These are phyloP conservation scores for Eulemur mongoz DNA, from an alignment of 2,797 vertebrate species.

Conservation along the genomic window DNA sequence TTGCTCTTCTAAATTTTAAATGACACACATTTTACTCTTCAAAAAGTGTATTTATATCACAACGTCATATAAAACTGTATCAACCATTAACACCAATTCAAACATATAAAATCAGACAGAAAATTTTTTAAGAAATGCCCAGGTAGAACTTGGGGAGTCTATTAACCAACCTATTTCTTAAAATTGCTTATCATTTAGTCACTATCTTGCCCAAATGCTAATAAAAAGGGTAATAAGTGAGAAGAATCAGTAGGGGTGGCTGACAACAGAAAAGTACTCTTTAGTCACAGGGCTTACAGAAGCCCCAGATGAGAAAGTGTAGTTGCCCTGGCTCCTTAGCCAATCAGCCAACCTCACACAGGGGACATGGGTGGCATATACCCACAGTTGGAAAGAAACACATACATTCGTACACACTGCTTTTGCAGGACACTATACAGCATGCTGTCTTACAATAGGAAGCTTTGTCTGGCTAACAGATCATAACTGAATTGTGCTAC, in stretches of 20 bases:
- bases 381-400: not conserved
- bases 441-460: not conserved
- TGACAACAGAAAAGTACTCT: not conserved
- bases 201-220: not conserved
- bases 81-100: not conserved
- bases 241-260: not conserved
- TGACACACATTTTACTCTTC: not conserved
- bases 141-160: not conserved
- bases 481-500: not conserved
- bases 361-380: not conserved
- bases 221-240: not conserved
- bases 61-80: not conserved
- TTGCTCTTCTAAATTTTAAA: not conserved
- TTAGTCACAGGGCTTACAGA: not conserved
- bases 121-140: not conserved
- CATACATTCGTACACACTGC: rapidly evolving
- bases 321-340: not conserved
- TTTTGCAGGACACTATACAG: not conserved
- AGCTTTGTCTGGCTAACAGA: not conserved
- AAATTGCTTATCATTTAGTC: not conserved
- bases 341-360: not conserved
- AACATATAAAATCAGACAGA: not conserved
- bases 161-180: not conserved
- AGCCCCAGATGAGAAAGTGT: not conserved
- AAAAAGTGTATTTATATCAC: not conserved